Evolutionary conservation across 1,140 invertebrate genomes (phyloP).

Genomic region (Drosophila nigromelanica): DNA sequence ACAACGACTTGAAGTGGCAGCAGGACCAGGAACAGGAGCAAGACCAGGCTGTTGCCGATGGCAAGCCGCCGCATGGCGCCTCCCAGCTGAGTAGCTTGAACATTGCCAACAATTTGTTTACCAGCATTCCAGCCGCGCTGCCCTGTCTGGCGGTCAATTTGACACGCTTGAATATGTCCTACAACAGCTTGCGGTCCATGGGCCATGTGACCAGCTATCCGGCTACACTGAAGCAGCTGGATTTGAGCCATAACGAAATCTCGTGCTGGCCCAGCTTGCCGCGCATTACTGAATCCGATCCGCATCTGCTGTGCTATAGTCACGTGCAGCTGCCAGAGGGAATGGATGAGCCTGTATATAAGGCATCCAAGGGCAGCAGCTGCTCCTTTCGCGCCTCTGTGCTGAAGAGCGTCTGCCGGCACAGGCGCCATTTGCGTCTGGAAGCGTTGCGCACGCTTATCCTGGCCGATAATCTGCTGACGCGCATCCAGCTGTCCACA

Average conservation of each 20-base stretch:
- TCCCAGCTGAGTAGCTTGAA: conserved; percentile 90
- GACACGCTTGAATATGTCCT: conserved; percentile 94
- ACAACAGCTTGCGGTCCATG: conserved; percentile 93
- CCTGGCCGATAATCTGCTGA: conserved; percentile 93
- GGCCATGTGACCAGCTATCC: conserved; percentile 96
- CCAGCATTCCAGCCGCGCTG: conserved; percentile 92
- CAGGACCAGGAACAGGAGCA: conserved; percentile 58
- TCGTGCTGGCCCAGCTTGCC: conserved; percentile 93
- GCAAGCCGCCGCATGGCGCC: conserved; percentile 78
- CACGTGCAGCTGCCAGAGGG: conserved; percentile 77
- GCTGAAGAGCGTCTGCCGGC: conserved; percentile 91
- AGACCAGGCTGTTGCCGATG: conserved; percentile 37
- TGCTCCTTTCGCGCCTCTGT: conserved; percentile 88
- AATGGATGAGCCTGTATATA: conserved; percentile 84
- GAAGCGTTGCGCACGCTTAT: conserved; percentile 85
- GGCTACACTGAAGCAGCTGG: conserved; percentile 93
- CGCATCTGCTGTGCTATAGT: conserved; percentile 87
- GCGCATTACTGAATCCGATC: conserved; percentile 87
- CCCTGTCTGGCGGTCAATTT: conserved; percentile 94
- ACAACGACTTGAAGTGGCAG: conserved; percentile 86
- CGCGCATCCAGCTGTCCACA: conserved; percentile 90
- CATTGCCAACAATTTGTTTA: conserved; percentile 95
- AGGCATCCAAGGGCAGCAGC: conserved; percentile 52
- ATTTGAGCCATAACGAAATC: conserved; percentile 97
- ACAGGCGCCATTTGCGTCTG: conserved; percentile 90